Percentiles rank a stretch among this genome's conserved stretches.
Conservation (phyloP, 2,888 invertebrate species). For the Mythimna loreyi region DNA sequence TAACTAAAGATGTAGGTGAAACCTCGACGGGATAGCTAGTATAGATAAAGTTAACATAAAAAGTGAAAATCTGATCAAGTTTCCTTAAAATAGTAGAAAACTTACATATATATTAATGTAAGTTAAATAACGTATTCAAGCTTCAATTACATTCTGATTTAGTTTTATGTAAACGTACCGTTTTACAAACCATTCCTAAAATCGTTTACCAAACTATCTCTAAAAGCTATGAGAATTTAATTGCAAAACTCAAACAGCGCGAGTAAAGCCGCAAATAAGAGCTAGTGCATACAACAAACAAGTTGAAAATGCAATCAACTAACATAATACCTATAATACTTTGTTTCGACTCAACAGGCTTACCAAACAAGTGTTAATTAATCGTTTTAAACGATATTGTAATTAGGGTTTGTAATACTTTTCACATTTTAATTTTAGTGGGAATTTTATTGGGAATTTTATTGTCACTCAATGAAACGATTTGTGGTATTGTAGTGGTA, state of each 20-base stretch:
- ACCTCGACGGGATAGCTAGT: too few species aligned
- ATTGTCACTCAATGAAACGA: too few species aligned
- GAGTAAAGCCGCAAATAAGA: slow-evolving; percentile 6
- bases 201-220: neutral
- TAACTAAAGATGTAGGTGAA: too few species aligned
- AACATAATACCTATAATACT: slow-evolving; percentile 23
- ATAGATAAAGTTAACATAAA: slow-evolving; percentile 1
- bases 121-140: neutral
- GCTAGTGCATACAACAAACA: slow-evolving; percentile 23
- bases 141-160: neutral
- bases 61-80: slow-evolving; percentile 17
- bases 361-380: slow-evolving; percentile 17
- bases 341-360: slow-evolving; percentile 8
- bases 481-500: too few species aligned
- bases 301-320: slow-evolving; percentile 28
- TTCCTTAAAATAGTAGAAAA: too few species aligned
- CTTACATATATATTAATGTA: too few species aligned
- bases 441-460: slow-evolving; percentile 10
- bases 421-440: neutral
- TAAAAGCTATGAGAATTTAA: slow-evolving; percentile 14
- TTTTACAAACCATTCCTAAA: neutral
- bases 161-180: too few species aligned
- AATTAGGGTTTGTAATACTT: slow-evolving; percentile 6
- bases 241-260: slow-evolving; percentile 27
- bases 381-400: neutral